These are phyloP conservation scores for Poecilia velifera DNA, from an alignment of 2,797 vertebrate genomes.

Conservation along the genomic window DNA sequence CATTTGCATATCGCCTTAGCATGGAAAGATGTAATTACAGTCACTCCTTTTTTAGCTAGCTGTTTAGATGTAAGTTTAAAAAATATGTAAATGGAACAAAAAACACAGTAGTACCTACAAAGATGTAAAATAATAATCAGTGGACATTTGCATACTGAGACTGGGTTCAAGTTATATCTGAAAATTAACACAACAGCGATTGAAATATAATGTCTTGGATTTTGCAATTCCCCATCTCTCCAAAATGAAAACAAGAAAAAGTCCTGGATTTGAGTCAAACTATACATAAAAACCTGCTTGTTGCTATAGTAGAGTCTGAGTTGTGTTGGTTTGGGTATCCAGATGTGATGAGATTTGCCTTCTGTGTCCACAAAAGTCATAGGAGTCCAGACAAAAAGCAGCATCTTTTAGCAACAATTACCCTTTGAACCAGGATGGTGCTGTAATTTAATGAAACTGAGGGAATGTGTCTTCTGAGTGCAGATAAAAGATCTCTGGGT, in stretches of 20 bases:
- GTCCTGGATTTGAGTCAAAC: neutral
- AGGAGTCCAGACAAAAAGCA: neutral
- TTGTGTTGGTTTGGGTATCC: neutral
- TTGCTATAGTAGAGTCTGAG: too few relatives aligned
- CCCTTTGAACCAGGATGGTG: neutral
- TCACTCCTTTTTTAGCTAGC: neutral
- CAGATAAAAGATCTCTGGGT: conserved; percentile 1
- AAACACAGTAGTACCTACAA: neutral
- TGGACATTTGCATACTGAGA: neutral
- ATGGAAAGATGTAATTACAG: neutral
- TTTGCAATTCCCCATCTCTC: neutral
- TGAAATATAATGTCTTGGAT: neutral
- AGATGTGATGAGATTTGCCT: neutral
- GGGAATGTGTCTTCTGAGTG: conserved; percentile 10
- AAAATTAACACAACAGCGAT: neutral
- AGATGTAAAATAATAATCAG: neutral
- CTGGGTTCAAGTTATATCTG: neutral
- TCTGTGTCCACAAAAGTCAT: neutral
- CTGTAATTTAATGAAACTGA: neutral
- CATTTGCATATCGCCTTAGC: neutral
- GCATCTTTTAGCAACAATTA: accelerated
- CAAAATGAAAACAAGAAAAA: neutral
- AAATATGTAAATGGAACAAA: neutral
- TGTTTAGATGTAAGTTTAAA: neutral
- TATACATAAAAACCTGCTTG: neutral